A percentile compares a stretch with the other conserved stretches of the same genome.
Conservation (phyloP, 2,113 vertebrate species). For the Tenebrosternarchus preto region DNA sequence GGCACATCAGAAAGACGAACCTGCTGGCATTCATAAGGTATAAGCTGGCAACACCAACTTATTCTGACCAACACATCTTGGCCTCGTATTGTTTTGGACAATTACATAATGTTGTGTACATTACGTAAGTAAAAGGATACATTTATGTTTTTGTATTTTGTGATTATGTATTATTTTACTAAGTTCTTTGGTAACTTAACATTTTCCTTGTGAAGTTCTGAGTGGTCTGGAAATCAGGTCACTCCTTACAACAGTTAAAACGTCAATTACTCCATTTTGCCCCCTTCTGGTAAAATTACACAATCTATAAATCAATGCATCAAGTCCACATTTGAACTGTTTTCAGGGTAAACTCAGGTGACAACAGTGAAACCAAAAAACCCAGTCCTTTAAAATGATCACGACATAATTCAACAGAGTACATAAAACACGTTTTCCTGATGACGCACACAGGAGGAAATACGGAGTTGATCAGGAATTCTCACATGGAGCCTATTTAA, state of each 20-base stretch:
- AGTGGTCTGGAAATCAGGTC: background rate
- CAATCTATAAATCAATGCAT: background rate
- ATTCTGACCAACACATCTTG: background rate
- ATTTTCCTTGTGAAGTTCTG: too few relatives aligned
- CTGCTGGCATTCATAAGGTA: too few relatives aligned
- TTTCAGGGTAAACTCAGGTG: constrained; percentile 9
- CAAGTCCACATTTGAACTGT: background rate
- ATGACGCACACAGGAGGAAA: constrained; percentile 29
- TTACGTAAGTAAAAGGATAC: too few relatives aligned
- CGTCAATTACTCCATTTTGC: background rate
- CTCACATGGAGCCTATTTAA: constrained; percentile 44
- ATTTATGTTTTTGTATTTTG: background rate
- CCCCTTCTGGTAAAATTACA: constrained; percentile 41
- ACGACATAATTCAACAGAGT: constrained; percentile 21
- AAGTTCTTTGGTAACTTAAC: background rate
- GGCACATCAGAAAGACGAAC: background rate
- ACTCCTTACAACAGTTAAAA: background rate
- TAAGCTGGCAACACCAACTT: background rate
- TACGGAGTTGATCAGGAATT: constrained; percentile 16
- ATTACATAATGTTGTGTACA: background rate
- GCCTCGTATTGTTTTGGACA: background rate
- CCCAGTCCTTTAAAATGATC: constrained; percentile 2
- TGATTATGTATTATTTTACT: too few relatives aligned
- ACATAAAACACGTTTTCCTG: constrained; percentile 30
- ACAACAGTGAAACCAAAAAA: constrained; percentile 30